phyloP scores from a whole-genome alignment of 2,888 invertebrate species.

The Scelioninae gen. 2 region DNA sequence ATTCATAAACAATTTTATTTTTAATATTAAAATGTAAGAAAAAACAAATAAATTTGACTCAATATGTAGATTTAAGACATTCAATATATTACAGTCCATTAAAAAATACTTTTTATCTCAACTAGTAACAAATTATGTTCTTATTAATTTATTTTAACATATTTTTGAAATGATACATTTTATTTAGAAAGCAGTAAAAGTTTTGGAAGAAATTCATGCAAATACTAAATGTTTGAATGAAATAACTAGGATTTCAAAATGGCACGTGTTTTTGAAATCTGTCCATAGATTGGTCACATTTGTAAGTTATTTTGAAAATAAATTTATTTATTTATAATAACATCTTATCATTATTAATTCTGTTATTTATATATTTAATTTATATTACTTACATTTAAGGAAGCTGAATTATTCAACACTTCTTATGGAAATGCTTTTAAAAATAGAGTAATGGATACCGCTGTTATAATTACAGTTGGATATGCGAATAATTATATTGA shows the following conservation, averaged over 20 bases:
- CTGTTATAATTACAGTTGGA: constrained; percentile 71
- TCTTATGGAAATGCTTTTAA: constrained; percentile 6
- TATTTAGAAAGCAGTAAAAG: constrained; percentile 63
- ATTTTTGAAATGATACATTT: not conserved
- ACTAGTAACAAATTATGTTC: no score
- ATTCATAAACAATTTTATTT: no score
- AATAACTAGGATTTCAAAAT: constrained; percentile 64
- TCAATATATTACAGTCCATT: no score
- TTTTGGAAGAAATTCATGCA: constrained; percentile 63
- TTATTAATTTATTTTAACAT: no score
- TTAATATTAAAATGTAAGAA: no score
- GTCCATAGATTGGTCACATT: constrained; percentile 63
- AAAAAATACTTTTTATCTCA: no score
- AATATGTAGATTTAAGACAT: no score
- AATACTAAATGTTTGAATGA: constrained; percentile 62
- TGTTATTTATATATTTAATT: no score
- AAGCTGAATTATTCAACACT: constrained; percentile 37
- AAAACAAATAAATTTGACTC: no score
- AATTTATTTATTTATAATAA: not conserved
- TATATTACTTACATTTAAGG: constrained; percentile 25
- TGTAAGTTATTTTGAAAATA: constrained; percentile 59
- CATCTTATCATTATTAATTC: no score
- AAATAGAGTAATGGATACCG: constrained; percentile 22
- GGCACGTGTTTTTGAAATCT: constrained; percentile 62
- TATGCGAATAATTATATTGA: constrained; percentile 59